These are phyloP conservation scores for Isoperla grammatica DNA, from an alignment of 2,888 invertebrate species.

Conservation along the genomic window DNA sequence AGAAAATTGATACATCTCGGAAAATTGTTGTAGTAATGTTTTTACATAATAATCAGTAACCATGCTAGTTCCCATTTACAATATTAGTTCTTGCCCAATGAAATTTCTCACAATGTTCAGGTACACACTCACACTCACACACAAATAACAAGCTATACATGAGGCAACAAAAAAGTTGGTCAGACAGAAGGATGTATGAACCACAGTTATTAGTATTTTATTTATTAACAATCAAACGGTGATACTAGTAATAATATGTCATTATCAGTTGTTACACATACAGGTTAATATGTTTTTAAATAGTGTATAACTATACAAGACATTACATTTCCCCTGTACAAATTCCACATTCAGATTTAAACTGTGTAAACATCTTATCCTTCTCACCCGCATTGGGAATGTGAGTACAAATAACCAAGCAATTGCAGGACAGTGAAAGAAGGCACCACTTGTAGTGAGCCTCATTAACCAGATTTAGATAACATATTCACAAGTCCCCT, in stretches of 20 bases:
- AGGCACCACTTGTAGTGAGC: too few relatives aligned
- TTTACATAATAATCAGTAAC: not conserved
- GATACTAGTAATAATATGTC: constrained; percentile 20
- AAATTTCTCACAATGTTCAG: constrained; percentile 26
- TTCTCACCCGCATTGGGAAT: too few relatives aligned
- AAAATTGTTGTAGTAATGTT: not conserved
- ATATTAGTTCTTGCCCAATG: constrained; percentile 19
- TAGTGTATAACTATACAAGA: constrained; percentile 28
- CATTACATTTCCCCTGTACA: constrained; percentile 23
- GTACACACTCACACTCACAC: constrained; percentile 27
- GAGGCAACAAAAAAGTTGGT: constrained; percentile 32
- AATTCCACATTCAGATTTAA: constrained; percentile 22
- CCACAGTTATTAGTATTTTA: constrained; percentile 19
- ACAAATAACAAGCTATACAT: constrained; percentile 31
- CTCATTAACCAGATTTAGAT: too few relatives aligned
- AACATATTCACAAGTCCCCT: not conserved
- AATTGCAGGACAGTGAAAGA: too few relatives aligned
- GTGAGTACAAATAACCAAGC: too few relatives aligned
- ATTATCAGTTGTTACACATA: constrained; percentile 24
- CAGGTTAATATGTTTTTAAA: constrained; percentile 27
- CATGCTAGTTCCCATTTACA: constrained; percentile 2
- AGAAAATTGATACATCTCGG: constrained; percentile 13
- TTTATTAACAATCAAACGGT: constrained; percentile 23
- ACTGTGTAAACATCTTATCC: not conserved
- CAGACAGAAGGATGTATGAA: constrained; percentile 28